These are phyloP conservation scores for Trichoplusia ni DNA, from an alignment of 1,140 invertebrate genomes.

Conservation along the genomic window DNA sequence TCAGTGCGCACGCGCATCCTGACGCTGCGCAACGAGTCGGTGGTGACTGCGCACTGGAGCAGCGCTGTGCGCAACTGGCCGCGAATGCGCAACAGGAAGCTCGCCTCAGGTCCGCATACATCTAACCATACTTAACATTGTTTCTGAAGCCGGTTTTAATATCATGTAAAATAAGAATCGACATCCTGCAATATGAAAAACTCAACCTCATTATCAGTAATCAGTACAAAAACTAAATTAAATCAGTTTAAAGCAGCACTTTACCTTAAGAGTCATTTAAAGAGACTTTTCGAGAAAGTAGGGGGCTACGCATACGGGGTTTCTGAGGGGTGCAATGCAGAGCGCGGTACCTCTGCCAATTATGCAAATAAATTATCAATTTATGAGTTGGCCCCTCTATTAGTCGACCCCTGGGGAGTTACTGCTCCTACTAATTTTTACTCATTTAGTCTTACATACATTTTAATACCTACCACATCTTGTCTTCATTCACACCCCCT, in stretches of 20 bases:
- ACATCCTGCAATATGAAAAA: no score
- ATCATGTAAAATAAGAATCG: no score
- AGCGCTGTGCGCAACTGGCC: slow-evolving; percentile 42
- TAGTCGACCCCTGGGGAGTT: background rate
- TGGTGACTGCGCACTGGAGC: slow-evolving; percentile 41
- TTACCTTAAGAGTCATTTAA: no score
- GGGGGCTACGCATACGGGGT: background rate
- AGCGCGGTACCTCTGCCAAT: background rate
- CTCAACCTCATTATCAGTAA: no score
- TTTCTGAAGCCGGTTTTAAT: no score
- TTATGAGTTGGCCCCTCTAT: slow-evolving; percentile 18
- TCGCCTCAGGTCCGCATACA: slow-evolving; percentile 18
- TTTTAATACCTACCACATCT: no score
- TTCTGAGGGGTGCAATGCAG: no score
- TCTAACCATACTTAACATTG: background rate
- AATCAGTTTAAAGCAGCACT: no score
- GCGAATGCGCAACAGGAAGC: slow-evolving; percentile 25
- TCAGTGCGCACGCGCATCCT: slow-evolving; percentile 40
- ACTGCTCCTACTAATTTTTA: slow-evolving; percentile 5
- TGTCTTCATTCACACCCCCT: no score
- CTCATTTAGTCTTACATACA: slow-evolving; percentile 8
- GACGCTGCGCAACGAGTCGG: slow-evolving; percentile 43
- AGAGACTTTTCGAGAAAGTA: no score
- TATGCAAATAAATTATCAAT: slow-evolving; percentile 41
- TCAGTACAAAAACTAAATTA: no score